Evolutionary conservation across 2,113 vertebrate species (phyloP).

Genomic region (Pao palembangensis): DNA sequence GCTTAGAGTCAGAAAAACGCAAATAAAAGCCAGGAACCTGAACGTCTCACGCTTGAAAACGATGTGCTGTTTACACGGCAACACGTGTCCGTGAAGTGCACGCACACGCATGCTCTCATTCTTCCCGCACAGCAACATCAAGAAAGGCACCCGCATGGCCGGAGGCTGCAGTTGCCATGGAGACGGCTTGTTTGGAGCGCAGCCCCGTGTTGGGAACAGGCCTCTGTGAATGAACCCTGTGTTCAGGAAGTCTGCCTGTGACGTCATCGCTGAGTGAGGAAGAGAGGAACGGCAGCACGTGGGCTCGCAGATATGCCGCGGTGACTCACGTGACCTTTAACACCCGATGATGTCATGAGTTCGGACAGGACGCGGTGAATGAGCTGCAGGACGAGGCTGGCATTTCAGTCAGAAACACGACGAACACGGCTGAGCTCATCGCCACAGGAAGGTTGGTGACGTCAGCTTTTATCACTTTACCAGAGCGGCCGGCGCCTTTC

Average conservation of each 20-base stretch:
- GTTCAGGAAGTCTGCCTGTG: slow-evolving; percentile 73
- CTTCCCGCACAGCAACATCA: slow-evolving; percentile 47
- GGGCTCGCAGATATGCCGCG: slow-evolving; percentile 47
- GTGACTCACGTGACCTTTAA: slow-evolving; percentile 70
- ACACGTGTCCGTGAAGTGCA: neutral
- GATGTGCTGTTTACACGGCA: slow-evolving; percentile 18
- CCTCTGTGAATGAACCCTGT: slow-evolving; percentile 72
- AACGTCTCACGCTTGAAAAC: slow-evolving; percentile 2
- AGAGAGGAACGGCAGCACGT: slow-evolving; percentile 44
- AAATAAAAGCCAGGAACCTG: slow-evolving; percentile 12
- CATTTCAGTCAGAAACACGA: slow-evolving; percentile 56
- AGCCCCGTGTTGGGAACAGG: slow-evolving; percentile 38
- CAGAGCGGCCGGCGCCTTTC: too few relatives aligned
- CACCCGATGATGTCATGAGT: slow-evolving; percentile 45
- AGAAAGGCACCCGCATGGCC: slow-evolving; percentile 33
- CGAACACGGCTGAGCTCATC: slow-evolving; percentile 26
- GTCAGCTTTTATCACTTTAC: too few relatives aligned
- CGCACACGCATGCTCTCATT: slow-evolving; percentile 2
- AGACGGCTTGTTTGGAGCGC: slow-evolving; percentile 64
- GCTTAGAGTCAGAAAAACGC: slow-evolving; percentile 12
- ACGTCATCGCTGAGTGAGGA: slow-evolving; percentile 58
- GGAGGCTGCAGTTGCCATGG: slow-evolving; percentile 54
- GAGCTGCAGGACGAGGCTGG: slow-evolving; percentile 45
- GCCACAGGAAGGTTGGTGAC: too few relatives aligned
- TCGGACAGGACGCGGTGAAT: slow-evolving; percentile 40